Base-by-base conservation (phyloP, 1,140 invertebrate genomes). In the Meloidogyne exigua region DNA sequence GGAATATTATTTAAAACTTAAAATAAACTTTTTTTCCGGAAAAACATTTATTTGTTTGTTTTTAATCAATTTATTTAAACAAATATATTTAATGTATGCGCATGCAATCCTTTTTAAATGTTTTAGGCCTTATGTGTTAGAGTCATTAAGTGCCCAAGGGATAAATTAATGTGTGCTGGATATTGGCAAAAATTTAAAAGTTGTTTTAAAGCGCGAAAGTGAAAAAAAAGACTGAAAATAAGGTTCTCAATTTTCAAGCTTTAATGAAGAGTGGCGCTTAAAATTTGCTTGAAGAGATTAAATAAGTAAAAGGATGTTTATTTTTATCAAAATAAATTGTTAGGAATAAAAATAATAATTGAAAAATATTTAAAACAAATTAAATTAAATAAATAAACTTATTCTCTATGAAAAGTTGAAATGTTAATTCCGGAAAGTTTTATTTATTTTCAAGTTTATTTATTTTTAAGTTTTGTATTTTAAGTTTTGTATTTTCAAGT, bases 221-320 rank as follows among this genome's bases (percentile, higher is more conserved):
- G 18, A 57, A 10, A 49, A 49, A 49, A 57, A 57, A 57, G 18
- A n/a, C 13, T 57, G 18, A 18, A 18, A 49, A 18, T 49, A 57
- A 57, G 49, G 13, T 57, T 57, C 49, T 57, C 49, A 57, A n/a
- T 57, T 57, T 57, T 57, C 49, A 57, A 57, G 49, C 49, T 57
- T 57, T 57, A 57, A 57, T 57, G 18, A 57, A 57, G 9, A n/a
- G 3, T 4, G 5, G 18, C 15, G 44, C n/a, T 57, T 57, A 57
- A 12, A 57, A 15, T 49, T 18, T 49, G 15, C 5, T 49, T 1
- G 13, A 57, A 57, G 18, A 57, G 49, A 57, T 57, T 57, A 57
- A 57, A 18, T 4, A 39, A 57, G 49, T 1, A 9, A n/a, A 57
- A 57, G n/a, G n/a, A 57, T 7, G 49, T 57, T n/a, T 57, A n/a